Conservation (phyloP, 2,888 invertebrate genomes). For the Caenorhabditis sinica region DNA sequence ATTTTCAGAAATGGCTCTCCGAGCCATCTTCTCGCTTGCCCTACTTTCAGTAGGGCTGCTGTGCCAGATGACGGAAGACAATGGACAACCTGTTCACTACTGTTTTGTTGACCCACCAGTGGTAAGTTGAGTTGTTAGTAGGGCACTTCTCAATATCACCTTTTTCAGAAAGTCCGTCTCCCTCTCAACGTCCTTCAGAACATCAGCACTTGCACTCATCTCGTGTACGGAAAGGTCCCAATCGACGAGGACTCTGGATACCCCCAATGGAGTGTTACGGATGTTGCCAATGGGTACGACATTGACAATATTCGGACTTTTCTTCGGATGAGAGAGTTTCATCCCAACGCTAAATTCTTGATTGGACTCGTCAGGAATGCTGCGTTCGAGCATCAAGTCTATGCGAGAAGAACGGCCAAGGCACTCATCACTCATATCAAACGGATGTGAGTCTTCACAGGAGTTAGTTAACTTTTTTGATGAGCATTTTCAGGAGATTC, state of each 20-base stretch:
- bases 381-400: conserved; percentile 31
- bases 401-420: conserved; percentile 31
- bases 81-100: conserved; percentile 26
- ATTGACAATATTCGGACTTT: conserved; percentile 58
- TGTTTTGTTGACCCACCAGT: conserved; percentile 55
- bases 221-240: conserved; percentile 49
- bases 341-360: conserved; percentile 57
- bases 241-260: conserved; percentile 41
- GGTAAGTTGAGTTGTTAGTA: conserved; percentile 28
- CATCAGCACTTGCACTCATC: conserved; percentile 58
- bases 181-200: conserved; percentile 44
- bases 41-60: not conserved
- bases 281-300: conserved; percentile 29
- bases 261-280: conserved; percentile 45
- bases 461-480: not conserved
- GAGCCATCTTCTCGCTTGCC: not conserved
- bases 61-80: not conserved
- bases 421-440: conserved; percentile 22
- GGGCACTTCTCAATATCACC: not conserved
- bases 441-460: conserved; percentile 36
- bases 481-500: conserved; percentile 1
- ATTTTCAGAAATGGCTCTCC: conserved; percentile 33
- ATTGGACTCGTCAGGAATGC: conserved; percentile 44
- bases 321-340: conserved; percentile 25
- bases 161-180: conserved; percentile 9